Evolutionary conservation across 2,113 vertebrate genomes (phyloP).

Genomic region (Arothron firmamentum): DNA sequence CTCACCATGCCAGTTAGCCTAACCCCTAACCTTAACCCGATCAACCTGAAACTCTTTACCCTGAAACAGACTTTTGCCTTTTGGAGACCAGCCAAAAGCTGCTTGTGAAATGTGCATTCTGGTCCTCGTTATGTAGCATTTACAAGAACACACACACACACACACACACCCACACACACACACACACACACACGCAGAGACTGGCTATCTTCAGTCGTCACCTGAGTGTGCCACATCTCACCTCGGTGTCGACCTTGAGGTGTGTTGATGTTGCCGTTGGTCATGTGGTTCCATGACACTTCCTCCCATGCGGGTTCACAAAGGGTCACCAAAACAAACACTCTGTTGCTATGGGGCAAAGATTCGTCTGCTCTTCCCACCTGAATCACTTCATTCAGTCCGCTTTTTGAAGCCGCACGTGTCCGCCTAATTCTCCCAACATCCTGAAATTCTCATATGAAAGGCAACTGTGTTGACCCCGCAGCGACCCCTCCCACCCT

Average conservation of each 20-base stretch:
- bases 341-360: neutral
- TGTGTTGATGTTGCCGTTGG: slow-evolving; percentile 10
- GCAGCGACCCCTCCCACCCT: neutral
- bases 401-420: too few relatives aligned
- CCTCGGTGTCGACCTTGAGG: slow-evolving; percentile 11
- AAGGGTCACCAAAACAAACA: neutral
- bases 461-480: neutral
- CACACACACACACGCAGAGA: too few relatives aligned
- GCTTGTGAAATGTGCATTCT: too few relatives aligned
- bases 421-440: too few relatives aligned
- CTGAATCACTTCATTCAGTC: slow-evolving; percentile 3
- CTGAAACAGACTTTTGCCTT: too few relatives aligned
- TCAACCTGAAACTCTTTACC: too few relatives aligned
- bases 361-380: neutral
- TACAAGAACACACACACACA: too few relatives aligned
- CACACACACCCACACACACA: too few relatives aligned
- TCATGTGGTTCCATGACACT: slow-evolving; percentile 5
- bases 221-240: slow-evolving; percentile 22
- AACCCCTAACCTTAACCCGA: too few relatives aligned
- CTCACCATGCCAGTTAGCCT: too few relatives aligned
- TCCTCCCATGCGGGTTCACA: slow-evolving; percentile 27
- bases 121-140: too few relatives aligned
- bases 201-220: slow-evolving; percentile 8
- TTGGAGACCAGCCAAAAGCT: too few relatives aligned
- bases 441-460: neutral